Evolutionary conservation across 1,140 invertebrate genomes (phyloP).

Genomic region (Armadillidium nasatum): DNA sequence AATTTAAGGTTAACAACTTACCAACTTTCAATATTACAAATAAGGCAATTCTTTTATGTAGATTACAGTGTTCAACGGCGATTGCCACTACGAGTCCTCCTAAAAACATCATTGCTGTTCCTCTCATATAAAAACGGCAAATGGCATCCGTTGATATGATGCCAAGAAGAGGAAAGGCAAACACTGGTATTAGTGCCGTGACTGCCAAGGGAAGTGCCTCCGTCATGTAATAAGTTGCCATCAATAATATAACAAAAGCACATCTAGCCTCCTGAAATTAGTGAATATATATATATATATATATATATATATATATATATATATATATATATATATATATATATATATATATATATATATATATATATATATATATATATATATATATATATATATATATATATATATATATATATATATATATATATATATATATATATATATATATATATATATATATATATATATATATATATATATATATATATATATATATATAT

Average conservation of each 20-base stretch:
- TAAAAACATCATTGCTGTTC: constrained; percentile 68
- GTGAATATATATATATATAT: too few species aligned
- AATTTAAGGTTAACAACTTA: constrained; percentile 39
- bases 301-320: too few species aligned
- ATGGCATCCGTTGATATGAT: constrained; percentile 56
- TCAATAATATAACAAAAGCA: constrained; percentile 70
- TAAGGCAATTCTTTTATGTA: constrained; percentile 78
- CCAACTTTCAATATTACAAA: constrained; percentile 18
- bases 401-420: too few species aligned
- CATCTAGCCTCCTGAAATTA: constrained; percentile 53
- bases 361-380: too few species aligned
- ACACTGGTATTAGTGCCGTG: constrained; percentile 74
- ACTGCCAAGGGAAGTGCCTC: constrained; percentile 74
- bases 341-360: too few species aligned
- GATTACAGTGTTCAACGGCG: constrained; percentile 74
- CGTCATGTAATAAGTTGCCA: constrained; percentile 79
- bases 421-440: too few species aligned
- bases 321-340: too few species aligned
- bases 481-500: too few species aligned
- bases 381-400: too few species aligned
- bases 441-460: too few species aligned
- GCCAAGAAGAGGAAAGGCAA: constrained; percentile 64
- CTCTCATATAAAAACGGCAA: constrained; percentile 50
- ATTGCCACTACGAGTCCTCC: constrained; percentile 72
- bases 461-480: too few species aligned